Percentiles rank a stretch among this genome's conserved stretches.
These are phyloP conservation scores for Epizoanthus ramosus DNA, from an alignment of 92 coral and sea anemone species.

Conservation along the genomic window DNA sequence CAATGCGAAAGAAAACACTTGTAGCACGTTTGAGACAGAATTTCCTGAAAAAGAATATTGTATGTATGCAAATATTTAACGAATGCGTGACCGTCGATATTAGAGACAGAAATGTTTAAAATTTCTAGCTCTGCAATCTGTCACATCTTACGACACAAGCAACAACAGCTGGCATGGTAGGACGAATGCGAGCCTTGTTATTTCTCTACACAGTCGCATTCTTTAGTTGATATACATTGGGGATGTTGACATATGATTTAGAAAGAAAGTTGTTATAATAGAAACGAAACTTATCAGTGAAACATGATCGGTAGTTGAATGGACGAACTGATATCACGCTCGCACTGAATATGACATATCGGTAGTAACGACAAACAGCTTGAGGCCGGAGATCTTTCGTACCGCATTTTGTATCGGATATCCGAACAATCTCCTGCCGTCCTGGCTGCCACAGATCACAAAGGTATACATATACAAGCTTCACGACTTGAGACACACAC, in stretches of 20 bases:
- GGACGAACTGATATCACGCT: slow-evolving; percentile 24
- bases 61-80: not conserved
- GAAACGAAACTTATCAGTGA: not conserved
- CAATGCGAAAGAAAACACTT: not conserved
- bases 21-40: not conserved
- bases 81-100: not conserved
- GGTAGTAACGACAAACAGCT: slow-evolving; percentile 18
- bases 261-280: slow-evolving; percentile 1
- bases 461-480: too few species aligned
- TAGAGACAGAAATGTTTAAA: too few species aligned
- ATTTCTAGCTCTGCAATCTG: too few species aligned
- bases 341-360: slow-evolving; percentile 8
- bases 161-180: not conserved
- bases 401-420: slow-evolving; percentile 16
- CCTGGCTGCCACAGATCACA: not conserved
- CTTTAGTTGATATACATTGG: not conserved
- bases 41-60: too few species aligned
- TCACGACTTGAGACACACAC: too few species aligned
- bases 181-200: not conserved
- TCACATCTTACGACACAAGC: not conserved
- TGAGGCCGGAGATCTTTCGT: not conserved
- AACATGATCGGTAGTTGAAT: not conserved
- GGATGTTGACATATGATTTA: slow-evolving; percentile 7
- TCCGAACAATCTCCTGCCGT: slow-evolving; percentile 18
- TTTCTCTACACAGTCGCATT: not conserved